phyloP scores from a whole-genome alignment of 1,140 invertebrate genomes.

The Psix sp. region DNA sequence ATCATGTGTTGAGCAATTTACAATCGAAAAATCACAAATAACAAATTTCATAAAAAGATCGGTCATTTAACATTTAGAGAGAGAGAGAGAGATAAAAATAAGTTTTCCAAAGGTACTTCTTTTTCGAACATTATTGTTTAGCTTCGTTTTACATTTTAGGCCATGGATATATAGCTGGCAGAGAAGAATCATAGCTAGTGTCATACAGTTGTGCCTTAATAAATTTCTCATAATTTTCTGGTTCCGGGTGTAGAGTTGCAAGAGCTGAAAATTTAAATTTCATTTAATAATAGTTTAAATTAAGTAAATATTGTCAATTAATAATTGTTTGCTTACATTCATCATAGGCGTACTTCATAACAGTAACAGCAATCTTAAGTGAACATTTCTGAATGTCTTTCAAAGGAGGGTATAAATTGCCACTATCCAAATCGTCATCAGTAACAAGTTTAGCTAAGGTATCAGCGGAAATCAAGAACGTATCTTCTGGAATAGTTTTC shows the following conservation, averaged over 20 bases:
- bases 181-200: constrained; percentile 81
- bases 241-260: constrained; percentile 87
- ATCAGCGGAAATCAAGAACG: constrained; percentile 92
- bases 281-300: constrained; percentile 23
- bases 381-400: constrained; percentile 93
- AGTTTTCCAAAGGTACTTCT: constrained; percentile 5
- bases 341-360: constrained; percentile 93
- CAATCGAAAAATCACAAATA: constrained; percentile 9
- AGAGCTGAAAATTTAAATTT: constrained; percentile 79
- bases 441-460: constrained; percentile 90
- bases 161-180: constrained; percentile 83
- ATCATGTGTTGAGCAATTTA: background rate
- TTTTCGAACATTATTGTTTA: background rate
- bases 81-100: constrained; percentile 7
- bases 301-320: too few species aligned
- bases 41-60: constrained; percentile 7
- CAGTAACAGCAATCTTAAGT: constrained; percentile 88
- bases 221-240: constrained; percentile 84
- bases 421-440: constrained; percentile 87
- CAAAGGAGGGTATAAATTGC: constrained; percentile 97
- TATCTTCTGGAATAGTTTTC: constrained; percentile 89
- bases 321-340: too few species aligned
- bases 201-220: constrained; percentile 90
- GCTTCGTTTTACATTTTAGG: constrained; percentile 75
- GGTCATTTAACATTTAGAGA: constrained; percentile 18